Evolutionary conservation across 2,113 vertebrate genomes (phyloP).

Genomic region (Crotalus viridis): DNA sequence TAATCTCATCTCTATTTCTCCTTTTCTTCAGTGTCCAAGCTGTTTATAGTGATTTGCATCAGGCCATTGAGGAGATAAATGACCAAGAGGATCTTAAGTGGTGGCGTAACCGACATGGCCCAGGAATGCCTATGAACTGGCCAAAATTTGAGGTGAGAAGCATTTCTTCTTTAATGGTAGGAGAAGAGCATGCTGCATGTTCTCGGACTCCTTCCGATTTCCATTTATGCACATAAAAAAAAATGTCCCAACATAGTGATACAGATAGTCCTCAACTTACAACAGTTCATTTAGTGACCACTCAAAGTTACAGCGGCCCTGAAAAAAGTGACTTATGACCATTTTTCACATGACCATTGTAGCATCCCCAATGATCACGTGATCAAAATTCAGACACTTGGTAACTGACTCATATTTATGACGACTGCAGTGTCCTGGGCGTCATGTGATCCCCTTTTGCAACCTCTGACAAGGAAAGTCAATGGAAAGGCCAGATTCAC

Average conservation of each 20-base stretch:
- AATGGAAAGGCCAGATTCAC: not conserved
- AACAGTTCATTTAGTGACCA: not conserved
- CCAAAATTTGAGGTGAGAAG: conserved; percentile 73
- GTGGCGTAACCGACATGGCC: conserved; percentile 80
- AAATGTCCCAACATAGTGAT: not conserved
- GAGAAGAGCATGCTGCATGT: not conserved
- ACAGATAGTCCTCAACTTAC: not conserved
- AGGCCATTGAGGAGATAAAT: conserved; percentile 74
- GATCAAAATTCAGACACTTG: not conserved
- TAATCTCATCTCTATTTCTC: not conserved
- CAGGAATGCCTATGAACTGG: conserved; percentile 82
- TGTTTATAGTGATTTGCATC: conserved; percentile 78
- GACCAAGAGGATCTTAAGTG: conserved; percentile 80
- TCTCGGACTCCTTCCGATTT: not conserved
- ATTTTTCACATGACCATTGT: not conserved
- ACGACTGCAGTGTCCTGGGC: not conserved
- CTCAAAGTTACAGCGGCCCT: not conserved
- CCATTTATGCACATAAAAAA: not conserved
- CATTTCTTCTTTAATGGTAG: not conserved
- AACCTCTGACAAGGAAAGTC: not conserved
- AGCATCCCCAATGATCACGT: not conserved
- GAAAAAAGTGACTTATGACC: not conserved
- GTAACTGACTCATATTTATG: not conserved
- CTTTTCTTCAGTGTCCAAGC: conserved; percentile 68
- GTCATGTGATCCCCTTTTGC: not conserved